Evolutionary conservation across 2,113 vertebrate species (phyloP), one percentile per base, ranked within the genome.

Genomic region (Xenopus borealis): DNA sequence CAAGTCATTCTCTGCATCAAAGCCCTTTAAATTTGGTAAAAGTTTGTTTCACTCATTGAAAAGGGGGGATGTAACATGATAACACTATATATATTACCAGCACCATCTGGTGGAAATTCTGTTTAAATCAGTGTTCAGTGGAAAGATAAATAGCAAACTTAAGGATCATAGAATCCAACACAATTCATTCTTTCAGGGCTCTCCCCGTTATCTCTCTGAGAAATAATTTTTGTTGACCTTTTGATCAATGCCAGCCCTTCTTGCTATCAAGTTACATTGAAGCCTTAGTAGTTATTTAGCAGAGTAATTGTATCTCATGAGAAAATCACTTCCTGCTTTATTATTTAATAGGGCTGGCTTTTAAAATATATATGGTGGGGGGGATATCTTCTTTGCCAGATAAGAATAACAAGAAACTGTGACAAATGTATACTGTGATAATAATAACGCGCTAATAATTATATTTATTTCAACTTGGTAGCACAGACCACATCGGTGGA

Each of bases 1-100:
- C 57, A 63, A 76, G 58, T 27, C 66, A 76, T 76, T 76, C 73
- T 69, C 66, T 69, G 73, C 68, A 44, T 66, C 62, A 44, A 76
- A 76, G 73, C 61, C 73, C 58, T 91, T 90, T 88, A 87, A 88
- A 87, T 89, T 86, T 86, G 72, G 85, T 78, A 88, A 50, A 91
- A 87, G 86, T 85, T 82, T 89, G 85, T 66, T 85, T 77, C 69
- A 83, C 79, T 80, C 89, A 85, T 86, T 84, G 86, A 86, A 89
- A 90, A 86, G 86, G 88, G 91, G 33, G 91, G 87, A 88, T 88
- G 89, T 76, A 62, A 69, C 66, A 69, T 17, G 17, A n/a, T 44
- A 53, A 53, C 66, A 52, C 10, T 69, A 12, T 47, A 63, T 40
- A 40, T 50, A 27, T 40, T 23, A 55, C 73, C 52, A 64, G 66